These are phyloP conservation scores for Pentamera pediparva DNA, from an alignment of 53 echinoderm and acorn worm genomes.

Conservation along the genomic window DNA sequence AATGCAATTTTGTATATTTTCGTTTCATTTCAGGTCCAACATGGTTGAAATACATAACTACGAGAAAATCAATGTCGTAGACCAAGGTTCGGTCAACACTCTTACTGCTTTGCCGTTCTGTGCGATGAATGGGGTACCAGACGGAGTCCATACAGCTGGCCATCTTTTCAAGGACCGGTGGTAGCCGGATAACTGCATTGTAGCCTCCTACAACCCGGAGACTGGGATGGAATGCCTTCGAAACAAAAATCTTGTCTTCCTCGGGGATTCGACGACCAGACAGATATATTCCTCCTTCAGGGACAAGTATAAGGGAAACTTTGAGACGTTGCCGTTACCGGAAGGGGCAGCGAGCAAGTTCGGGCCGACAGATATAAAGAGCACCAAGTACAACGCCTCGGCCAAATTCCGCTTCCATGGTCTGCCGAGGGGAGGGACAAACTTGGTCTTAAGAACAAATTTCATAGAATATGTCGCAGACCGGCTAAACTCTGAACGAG, in stretches of 20 bases:
- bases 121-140: neutral
- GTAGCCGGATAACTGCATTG: constrained; percentile 1
- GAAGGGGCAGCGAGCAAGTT: neutral
- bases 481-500: neutral
- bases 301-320: neutral
- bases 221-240: neutral
- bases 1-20: neutral
- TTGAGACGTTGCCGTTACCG: neutral
- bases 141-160: neutral
- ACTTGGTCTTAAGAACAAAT: constrained; percentile 3
- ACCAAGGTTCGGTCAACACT: neutral
- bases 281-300: neutral
- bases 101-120: neutral
- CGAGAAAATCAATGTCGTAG: neutral
- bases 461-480: neutral
- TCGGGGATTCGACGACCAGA: constrained; percentile 18
- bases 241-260: neutral
- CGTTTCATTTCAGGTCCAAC: neutral
- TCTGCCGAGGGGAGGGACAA: neutral
- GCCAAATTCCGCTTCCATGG: constrained; percentile 5
- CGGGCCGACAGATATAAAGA: neutral
- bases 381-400: neutral
- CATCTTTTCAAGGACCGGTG: neutral
- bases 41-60: constrained; percentile 1
- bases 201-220: neutral